Base-by-base conservation (phyloP, 2,888 invertebrate genomes). In the Craniophora ligustri region DNA sequence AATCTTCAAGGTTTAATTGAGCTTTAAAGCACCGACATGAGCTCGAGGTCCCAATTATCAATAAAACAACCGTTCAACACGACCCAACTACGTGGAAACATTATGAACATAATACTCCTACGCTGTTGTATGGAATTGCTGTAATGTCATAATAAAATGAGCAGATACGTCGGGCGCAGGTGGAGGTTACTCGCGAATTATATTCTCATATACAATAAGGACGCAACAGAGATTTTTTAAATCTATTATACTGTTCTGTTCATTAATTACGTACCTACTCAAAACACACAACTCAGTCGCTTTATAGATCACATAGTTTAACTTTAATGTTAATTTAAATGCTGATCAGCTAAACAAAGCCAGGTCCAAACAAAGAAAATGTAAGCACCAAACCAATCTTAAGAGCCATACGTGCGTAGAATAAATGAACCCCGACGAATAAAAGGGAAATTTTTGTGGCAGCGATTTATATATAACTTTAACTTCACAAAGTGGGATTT, bases 1-100 rank as follows among this genome's bases (percentile, higher is more conserved):
- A 84, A 85, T 87, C 87, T 81, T 78, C 81, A 81, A 84, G 78
- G 73, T 85, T 82, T 88, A 86, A 88, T 87, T 84, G 85, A 82
- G 79, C 77, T 80, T 74, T 75, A 78, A 78, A 76, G 75, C 68
- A 74, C 76, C 78, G 76, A 78, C 77, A 63, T 75, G 78, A 77
- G 74, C 72, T 75, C 75, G 76, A 81, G 71, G 73, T 82, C 78
- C 81, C 81, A 79, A 85, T 81, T 77, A 84, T 76, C 76, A 75
- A 80, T 75, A 78, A 79, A 84, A 80, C 76, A 82, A 80, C 81
- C 78, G 78, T 82, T 84, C 67, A 69, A 71, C 62, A 71, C 61
- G 64, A 56, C 68, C 44, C 45, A 42, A 56, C 50, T 60, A 66
- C 53, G 55, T 67, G 62, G 56, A 67, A 75, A 72, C 67, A 67